phyloP scores from a whole-genome alignment of 1,140 invertebrate genomes.

The Daktulosphaira vitifoliae region DNA sequence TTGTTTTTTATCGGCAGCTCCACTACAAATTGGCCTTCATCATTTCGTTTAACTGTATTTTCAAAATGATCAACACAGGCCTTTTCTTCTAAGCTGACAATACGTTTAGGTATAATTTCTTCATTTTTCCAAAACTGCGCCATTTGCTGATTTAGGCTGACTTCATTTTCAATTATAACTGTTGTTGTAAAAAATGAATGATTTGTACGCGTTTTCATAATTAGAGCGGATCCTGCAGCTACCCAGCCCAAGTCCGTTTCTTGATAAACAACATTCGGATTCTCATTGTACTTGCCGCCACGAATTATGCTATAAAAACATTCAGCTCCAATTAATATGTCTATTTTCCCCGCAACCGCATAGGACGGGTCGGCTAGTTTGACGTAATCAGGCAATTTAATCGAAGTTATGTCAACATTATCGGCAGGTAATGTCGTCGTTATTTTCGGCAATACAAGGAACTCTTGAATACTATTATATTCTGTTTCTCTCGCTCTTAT shows the following conservation, averaged over 20 bases:
- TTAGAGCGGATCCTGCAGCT: neutral
- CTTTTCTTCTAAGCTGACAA: neutral
- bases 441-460: too few relatives aligned
- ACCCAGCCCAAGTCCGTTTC: neutral
- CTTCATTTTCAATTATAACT: too few relatives aligned
- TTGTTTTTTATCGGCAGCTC: neutral
- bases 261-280: neutral
- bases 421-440: too few relatives aligned
- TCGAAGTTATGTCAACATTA: too few relatives aligned
- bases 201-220: too few relatives aligned
- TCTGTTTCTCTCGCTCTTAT: neutral
- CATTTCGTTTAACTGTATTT: neutral
- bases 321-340: neutral
- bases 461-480: neutral
- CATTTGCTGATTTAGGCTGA: too few relatives aligned
- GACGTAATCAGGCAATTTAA: neutral
- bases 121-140: slow-evolving; percentile 2
- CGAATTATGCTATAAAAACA: neutral
- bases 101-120: neutral
- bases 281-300: neutral
- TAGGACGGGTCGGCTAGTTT: neutral
- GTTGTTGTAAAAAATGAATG: too few relatives aligned
- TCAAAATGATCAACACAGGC: neutral
- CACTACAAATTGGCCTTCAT: slow-evolving; percentile 11
- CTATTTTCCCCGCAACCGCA: neutral